Evolutionary conservation across 2,797 vertebrate species (phyloP), one percentile per base, ranked within the genome.

Genomic region (Pseudomugil gertrudae): DNA sequence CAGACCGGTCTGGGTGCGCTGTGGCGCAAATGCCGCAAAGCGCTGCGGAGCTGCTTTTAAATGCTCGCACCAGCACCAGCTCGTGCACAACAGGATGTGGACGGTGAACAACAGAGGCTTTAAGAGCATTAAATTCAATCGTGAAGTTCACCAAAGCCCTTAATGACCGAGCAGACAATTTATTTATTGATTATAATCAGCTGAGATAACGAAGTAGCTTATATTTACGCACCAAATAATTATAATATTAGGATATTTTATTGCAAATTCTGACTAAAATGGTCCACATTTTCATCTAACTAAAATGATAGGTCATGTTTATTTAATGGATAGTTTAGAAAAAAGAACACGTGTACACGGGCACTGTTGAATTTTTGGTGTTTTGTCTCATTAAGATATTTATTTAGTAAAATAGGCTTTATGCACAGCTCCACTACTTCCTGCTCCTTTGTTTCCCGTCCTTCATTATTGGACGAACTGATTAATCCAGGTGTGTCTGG

Each of bases 11-110:
- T n/a, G n/a, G n/a, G 1, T 2, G 57, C 10, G 21, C 15, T 11
- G 15, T 0, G 47, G 19, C 4, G 67, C 59, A 21, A 24, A 53
- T 33, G 1, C 50, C 13, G 21, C 19, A 1, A 13, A 23, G 13
- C 24, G 30, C 62, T 26, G 48, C 2, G 1, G 58, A 3, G 50
- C 24, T 0, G 47, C 32, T 52, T 62, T 77, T 82, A 72, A 67
- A 76, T 50, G 51, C 61, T 32, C 23, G 0, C 17, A 29, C 19
- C 38, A 69, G 81, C n/a, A 23, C 40, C 19, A 9, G 1, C n/a
- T 2, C 14, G 43, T 51, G 9, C 58, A 15, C 7, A 48, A 17
- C 61, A 15, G n/a, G 63, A 29, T 56, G 24, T 4, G 15, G 32
- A 15, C 13, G 63, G 40, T 54, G 56, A 62, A 74, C 56, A 63